Evolutionary conservation across 2,113 vertebrate species (phyloP), one percentile per base, ranked within the genome.

Genomic region (Poeciliopsis prolifica): DNA sequence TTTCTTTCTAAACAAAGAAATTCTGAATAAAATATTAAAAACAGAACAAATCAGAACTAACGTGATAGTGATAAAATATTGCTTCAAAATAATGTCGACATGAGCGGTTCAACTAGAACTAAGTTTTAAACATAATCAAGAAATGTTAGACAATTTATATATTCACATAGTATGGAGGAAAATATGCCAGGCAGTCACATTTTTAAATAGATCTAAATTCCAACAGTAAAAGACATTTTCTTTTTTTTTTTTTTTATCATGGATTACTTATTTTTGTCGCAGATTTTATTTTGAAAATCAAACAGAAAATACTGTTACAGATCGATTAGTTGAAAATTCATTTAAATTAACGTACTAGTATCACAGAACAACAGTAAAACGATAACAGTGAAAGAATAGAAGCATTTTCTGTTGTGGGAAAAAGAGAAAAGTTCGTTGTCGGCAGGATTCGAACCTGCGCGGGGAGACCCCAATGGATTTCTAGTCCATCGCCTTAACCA

Each of bases 391-490:
- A 58, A 58, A 65, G 12, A 1, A 26, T 3, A 22, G 24, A 35
- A 37, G 13, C 13, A 31, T 33, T 33, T 54, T 54, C 13, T 58
- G 51, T n/a, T 9, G 10, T 33, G 4, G 0, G 2, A 13, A 37
- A 37, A 37, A 37, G 5, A 14, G 15, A 33, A 15, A 15, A 63
- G 10, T 2, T 0, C 96, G 96, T 97, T 97, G 96, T 97, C 96
- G 96, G 96, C 96, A 97, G 96, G 97, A 97, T 97, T 98, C 95
- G 96, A 98, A 97, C 96, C 95, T 97, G 96, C 95, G 95, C 95
- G 95, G 96, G 95, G 94, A 97, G 94, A 97, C 94, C 96, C 96
- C 95, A 96, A 96, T 96, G 94, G 96, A 96, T 96, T 96, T 96
- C 95, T 95, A 96, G 95, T 96, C 95, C 96, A 97, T 97, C 96